Conservation (phyloP, 2,113 vertebrate genomes). For the Apaloderma vittatum region DNA sequence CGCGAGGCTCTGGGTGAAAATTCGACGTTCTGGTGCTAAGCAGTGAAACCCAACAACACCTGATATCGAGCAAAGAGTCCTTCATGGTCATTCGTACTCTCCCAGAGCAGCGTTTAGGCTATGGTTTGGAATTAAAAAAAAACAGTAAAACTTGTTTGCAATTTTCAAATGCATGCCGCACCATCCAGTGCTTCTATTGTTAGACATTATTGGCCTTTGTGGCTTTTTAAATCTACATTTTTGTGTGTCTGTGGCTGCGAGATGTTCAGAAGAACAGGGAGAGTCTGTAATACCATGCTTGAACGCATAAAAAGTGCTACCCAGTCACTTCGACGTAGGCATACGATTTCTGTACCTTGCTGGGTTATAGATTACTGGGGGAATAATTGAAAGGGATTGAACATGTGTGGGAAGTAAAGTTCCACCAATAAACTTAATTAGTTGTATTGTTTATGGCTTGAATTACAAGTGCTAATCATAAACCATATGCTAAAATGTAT, state of each 20-base stretch:
- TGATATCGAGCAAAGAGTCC: not conserved
- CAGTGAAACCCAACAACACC: not conserved
- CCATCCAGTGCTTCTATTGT: not conserved
- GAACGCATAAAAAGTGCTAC: not conserved
- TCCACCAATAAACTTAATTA: conserved; percentile 39
- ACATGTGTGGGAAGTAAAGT: conserved; percentile 38
- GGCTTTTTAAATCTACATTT: not conserved
- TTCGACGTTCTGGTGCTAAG: fast-evolving
- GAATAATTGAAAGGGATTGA: conserved; percentile 44
- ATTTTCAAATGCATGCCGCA: not conserved
- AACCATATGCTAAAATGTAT: conserved; percentile 19
- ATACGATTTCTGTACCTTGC: not conserved
- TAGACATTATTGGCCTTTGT: not conserved
- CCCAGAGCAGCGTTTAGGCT: not conserved
- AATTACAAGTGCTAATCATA: conserved; percentile 30
- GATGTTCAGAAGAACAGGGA: not conserved
- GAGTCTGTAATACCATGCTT: not conserved
- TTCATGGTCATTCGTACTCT: not conserved
- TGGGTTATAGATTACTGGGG: not conserved
- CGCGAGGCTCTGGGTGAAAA: not conserved
- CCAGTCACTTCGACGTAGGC: not conserved
- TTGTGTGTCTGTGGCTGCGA: not conserved
- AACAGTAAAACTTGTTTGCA: not conserved
- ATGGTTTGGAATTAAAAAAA: not conserved
- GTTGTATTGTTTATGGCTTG: conserved; percentile 29